Conservation (phyloP, 2,888 invertebrate genomes). For the Choristoneura rosaceana region DNA sequence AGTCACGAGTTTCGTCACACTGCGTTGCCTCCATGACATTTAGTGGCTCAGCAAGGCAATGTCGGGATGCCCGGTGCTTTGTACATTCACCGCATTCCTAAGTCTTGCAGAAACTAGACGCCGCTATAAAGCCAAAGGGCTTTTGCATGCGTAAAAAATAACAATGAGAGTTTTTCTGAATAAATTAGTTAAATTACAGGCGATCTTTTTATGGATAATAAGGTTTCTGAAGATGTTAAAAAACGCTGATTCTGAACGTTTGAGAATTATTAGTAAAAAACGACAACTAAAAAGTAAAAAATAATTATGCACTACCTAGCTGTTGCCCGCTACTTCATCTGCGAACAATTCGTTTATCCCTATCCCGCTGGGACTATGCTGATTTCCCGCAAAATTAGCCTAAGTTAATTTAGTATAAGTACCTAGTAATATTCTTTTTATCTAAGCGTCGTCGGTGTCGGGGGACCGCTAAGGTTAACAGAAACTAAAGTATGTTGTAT, state of each 20-base stretch:
- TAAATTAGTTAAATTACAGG: not conserved
- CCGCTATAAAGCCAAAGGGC: slow-evolving; percentile 9
- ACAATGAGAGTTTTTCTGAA: not conserved
- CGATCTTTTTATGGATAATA: not conserved
- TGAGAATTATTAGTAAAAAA: not conserved
- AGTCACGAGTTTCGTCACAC: slow-evolving; percentile 38
- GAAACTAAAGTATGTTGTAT: too few relatives aligned
- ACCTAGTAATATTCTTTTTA: too few relatives aligned
- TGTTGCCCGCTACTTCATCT: too few relatives aligned
- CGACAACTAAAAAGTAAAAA: too few relatives aligned
- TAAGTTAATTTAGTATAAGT: too few relatives aligned
- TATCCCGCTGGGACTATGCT: too few relatives aligned
- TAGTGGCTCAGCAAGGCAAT: slow-evolving; percentile 27
- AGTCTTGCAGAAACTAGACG: slow-evolving; percentile 28
- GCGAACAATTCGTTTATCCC: too few relatives aligned
- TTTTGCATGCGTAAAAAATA: not conserved
- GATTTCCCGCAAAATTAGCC: too few relatives aligned
- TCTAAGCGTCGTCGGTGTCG: too few relatives aligned
- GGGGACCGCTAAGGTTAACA: too few relatives aligned
- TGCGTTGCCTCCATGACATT: slow-evolving; percentile 41
- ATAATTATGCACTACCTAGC: too few relatives aligned
- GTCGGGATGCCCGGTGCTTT: slow-evolving; percentile 26
- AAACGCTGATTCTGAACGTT: not conserved
- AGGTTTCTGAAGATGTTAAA: not conserved
- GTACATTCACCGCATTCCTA: slow-evolving; percentile 40